Conservation (phyloP, 2,888 invertebrate genomes). For the Sesamia inferens region DNA sequence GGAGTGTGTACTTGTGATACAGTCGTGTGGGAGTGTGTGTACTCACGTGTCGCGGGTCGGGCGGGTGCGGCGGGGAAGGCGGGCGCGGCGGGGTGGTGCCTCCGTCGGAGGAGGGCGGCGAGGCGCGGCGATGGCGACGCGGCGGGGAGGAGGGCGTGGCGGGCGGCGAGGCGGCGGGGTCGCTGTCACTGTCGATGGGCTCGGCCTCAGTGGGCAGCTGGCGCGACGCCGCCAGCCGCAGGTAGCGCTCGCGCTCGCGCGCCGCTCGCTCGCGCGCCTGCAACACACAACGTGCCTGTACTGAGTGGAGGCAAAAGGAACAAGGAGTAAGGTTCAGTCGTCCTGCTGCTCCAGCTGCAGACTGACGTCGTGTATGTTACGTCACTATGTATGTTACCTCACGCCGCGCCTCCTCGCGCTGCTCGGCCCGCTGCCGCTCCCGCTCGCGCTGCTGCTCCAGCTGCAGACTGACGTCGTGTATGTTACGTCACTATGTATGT, state of each 20-base stretch:
- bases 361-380: too few species aligned
- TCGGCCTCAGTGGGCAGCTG: constrained; percentile 92
- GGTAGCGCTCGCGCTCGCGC: constrained; percentile 83
- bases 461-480: constrained; percentile 91
- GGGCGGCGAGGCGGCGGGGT: constrained; percentile 49
- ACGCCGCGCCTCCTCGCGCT: constrained; percentile 62
- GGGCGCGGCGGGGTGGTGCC: constrained; percentile 62
- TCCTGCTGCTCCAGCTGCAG: too few species aligned
- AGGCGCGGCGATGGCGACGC: constrained; percentile 40
- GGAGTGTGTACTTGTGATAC: not conserved
- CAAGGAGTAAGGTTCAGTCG: too few species aligned
- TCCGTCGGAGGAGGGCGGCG: constrained; percentile 23
- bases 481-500: too few species aligned
- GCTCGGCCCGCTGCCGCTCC: constrained; percentile 57
- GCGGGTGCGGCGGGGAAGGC: constrained; percentile 45
- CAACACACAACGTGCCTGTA: constrained; percentile 55
- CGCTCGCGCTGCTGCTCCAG: constrained; percentile 77
- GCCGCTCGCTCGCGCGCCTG: constrained; percentile 82
- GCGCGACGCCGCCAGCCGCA: constrained; percentile 89
- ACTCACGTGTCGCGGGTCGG: constrained; percentile 39
- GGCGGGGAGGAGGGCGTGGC: constrained; percentile 51
- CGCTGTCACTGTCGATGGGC: constrained; percentile 92
- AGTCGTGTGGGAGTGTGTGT: not conserved
- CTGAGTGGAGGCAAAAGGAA: too few species aligned
- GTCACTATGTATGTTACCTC: constrained; percentile 55